Percentiles rank a stretch among this genome's conserved stretches.
Conservation (phyloP, 2,113 vertebrate species). For the Atractosteus spatula region DNA sequence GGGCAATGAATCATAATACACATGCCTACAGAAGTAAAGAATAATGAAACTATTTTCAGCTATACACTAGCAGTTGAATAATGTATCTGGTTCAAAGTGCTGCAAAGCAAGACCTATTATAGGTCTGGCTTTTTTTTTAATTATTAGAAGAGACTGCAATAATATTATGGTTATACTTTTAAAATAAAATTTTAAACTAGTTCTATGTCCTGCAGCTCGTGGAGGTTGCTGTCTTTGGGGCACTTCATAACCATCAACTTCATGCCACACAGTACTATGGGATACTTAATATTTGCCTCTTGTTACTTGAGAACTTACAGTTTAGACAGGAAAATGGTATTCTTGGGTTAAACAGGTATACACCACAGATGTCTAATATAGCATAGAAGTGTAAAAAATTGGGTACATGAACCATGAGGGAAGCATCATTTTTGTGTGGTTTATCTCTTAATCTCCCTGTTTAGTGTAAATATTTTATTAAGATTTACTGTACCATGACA, state of each 20-base stretch:
- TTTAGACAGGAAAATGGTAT: too few relatives aligned
- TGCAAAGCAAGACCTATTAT: constrained; percentile 67
- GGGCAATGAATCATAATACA: constrained; percentile 58
- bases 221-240: too few relatives aligned
- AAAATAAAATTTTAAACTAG: too few relatives aligned
- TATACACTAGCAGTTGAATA: constrained; percentile 62
- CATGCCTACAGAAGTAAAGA: constrained; percentile 62
- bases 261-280: too few relatives aligned
- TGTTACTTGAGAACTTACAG: too few relatives aligned
- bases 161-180: constrained; percentile 33
- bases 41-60: constrained; percentile 68
- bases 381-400: neutral
- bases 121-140: constrained; percentile 57
- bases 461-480: neutral
- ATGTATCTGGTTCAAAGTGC: constrained; percentile 65
- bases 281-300: too few relatives aligned
- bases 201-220: too few relatives aligned
- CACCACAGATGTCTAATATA: neutral
- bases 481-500: neutral
- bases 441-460: neutral
- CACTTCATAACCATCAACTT: too few relatives aligned
- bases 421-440: too few relatives aligned
- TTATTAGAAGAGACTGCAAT: constrained; percentile 48
- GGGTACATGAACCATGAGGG: too few relatives aligned
- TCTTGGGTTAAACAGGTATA: neutral